Percentiles rank a stretch among this genome's conserved stretches.
Conservation (phyloP, 2,888 invertebrate species). For the Apamea monoglypha region DNA sequence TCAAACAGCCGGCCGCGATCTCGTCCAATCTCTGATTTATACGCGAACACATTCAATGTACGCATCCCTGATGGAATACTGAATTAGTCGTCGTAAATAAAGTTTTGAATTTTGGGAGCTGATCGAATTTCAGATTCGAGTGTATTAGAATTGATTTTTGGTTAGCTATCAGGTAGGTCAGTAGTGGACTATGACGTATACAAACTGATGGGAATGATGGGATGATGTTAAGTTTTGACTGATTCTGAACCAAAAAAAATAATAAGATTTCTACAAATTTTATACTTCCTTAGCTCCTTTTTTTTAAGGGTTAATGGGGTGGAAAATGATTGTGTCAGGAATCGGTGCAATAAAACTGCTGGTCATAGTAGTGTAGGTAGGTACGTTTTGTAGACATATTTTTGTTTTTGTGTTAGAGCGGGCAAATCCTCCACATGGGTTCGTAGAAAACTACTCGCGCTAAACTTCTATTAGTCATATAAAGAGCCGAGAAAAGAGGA, state of each 20-base stretch:
- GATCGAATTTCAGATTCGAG: conserved; percentile 50
- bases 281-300: neutral
- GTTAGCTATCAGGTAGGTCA: neutral
- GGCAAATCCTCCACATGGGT: neutral
- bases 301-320: neutral
- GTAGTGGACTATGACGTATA: neutral
- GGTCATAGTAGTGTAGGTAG: neutral
- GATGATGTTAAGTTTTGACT: neutral
- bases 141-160: conserved; percentile 45
- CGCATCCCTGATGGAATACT: conserved; percentile 61
- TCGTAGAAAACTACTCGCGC: neutral
- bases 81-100: conserved; percentile 62
- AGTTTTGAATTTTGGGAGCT: conserved; percentile 54
- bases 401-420: neutral
- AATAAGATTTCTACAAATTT: neutral
- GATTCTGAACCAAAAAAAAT: neutral
- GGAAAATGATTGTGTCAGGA: neutral
- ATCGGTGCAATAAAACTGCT: neutral
- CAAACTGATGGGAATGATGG: neutral
- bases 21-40: conserved; percentile 68
- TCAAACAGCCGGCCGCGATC: conserved; percentile 63
- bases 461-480: neutral
- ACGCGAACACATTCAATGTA: conserved; percentile 59
- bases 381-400: neutral
- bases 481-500: neutral